Percentiles rank a stretch among this genome's conserved stretches.
Conservation (phyloP, 2,797 vertebrate genomes). For the Syngnathus acus region DNA sequence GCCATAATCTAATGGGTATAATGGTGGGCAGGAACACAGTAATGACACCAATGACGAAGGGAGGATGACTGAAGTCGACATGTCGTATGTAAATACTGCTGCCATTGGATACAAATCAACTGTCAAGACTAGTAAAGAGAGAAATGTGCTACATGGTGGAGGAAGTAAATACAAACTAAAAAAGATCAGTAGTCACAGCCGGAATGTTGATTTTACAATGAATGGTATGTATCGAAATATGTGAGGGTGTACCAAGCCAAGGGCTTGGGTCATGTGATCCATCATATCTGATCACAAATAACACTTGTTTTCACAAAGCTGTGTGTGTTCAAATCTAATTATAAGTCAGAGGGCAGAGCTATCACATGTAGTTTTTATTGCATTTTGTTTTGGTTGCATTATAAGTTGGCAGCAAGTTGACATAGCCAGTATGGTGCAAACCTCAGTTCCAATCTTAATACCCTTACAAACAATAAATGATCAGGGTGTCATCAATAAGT, state of each 20-base stretch:
- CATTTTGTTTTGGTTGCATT: no score
- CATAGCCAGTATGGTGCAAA: no score
- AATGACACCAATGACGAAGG: constrained; percentile 59
- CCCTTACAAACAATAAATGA: no score
- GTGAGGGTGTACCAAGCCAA: no score
- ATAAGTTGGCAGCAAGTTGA: no score
- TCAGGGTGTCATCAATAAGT: no score
- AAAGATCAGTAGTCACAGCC: background rate
- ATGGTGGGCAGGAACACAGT: constrained; percentile 40
- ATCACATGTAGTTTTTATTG: no score
- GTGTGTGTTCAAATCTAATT: no score
- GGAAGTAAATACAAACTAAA: background rate
- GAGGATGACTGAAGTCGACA: constrained; percentile 42
- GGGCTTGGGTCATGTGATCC: background rate
- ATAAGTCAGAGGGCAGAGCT: no score
- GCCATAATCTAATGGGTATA: constrained; percentile 49
- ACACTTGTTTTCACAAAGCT: no score
- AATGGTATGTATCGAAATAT: background rate
- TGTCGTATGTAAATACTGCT: constrained; percentile 45
- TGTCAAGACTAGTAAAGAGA: background rate
- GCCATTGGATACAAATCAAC: constrained; percentile 8
- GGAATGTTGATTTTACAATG: background rate
- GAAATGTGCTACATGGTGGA: background rate
- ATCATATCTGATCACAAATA: background rate
- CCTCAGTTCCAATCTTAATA: no score